These are phyloP conservation scores for Clangula hyemalis DNA, from an alignment of 2,797 vertebrate species.

Conservation along the genomic window DNA sequence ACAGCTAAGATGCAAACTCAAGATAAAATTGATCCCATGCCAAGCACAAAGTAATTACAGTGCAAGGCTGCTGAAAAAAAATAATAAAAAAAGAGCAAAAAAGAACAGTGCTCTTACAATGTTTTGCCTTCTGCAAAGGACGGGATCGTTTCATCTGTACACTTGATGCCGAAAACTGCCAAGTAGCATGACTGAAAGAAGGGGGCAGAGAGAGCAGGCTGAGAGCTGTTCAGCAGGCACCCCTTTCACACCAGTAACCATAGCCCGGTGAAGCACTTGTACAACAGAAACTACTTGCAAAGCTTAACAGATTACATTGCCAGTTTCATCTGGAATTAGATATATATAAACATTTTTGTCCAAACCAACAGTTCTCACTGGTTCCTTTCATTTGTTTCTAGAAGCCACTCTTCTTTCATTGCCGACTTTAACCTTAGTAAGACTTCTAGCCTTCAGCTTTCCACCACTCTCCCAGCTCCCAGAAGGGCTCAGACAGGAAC, in stretches of 20 bases:
- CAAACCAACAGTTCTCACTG: background rate
- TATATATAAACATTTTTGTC: background rate
- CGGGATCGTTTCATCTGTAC: background rate
- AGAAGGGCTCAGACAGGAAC: background rate
- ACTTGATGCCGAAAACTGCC: background rate
- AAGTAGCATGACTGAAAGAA: background rate
- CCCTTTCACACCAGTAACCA: background rate
- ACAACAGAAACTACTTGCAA: background rate
- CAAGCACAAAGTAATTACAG: constrained; percentile 29
- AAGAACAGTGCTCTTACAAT: background rate
- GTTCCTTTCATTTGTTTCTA: background rate
- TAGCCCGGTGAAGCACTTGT: background rate
- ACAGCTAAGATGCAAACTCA: background rate
- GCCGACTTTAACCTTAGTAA: background rate
- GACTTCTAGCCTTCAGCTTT: background rate
- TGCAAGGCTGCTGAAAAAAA: background rate
- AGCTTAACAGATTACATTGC: background rate
- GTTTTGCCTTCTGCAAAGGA: background rate
- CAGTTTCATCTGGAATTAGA: background rate
- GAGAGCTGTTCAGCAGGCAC: background rate
- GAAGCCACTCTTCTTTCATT: background rate
- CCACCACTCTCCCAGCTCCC: background rate
- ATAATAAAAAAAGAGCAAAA: background rate
- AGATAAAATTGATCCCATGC: background rate
- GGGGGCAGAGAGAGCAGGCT: background rate